Evolutionary conservation across 2,797 vertebrate species (phyloP).

Genomic region (Ceryle rudis): DNA sequence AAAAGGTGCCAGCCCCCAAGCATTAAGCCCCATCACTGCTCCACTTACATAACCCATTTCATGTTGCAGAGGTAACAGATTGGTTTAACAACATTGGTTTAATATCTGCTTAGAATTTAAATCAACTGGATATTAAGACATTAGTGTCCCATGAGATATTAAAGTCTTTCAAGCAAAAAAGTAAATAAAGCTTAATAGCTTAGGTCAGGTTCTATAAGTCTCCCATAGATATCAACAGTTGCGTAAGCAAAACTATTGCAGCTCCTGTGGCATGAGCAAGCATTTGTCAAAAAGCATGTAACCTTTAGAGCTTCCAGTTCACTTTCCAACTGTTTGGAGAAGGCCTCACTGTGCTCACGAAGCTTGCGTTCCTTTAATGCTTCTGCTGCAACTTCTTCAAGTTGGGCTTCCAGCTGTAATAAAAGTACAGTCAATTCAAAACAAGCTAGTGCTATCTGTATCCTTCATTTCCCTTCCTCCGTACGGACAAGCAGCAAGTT

Average conservation of each 20-base stretch:
- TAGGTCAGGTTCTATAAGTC: not conserved
- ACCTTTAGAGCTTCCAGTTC: slow-evolving; percentile 95
- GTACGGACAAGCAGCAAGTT: not conserved
- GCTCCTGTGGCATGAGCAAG: not conserved
- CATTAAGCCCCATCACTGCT: not conserved
- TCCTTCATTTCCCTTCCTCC: not conserved
- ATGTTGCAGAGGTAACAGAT: not conserved
- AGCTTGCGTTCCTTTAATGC: slow-evolving; percentile 94
- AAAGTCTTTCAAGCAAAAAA: not conserved
- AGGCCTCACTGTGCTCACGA: slow-evolving; percentile 91
- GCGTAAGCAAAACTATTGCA: not conserved
- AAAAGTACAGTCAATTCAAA: not conserved
- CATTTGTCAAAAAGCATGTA: not conserved
- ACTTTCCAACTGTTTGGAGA: slow-evolving; percentile 91
- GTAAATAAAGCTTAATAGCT: not conserved
- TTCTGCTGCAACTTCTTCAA: slow-evolving; percentile 89
- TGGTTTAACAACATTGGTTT: not conserved
- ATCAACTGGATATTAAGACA: not conserved
- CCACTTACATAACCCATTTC: not conserved
- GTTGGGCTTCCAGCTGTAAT: slow-evolving; percentile 88
- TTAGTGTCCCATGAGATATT: not conserved
- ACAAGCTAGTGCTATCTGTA: not conserved
- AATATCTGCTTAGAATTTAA: not conserved
- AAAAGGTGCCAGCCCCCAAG: not conserved
- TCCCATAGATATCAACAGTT: not conserved